phyloP scores from a whole-genome alignment of 2,888 invertebrate genomes.

The Abscondita cerata region DNA sequence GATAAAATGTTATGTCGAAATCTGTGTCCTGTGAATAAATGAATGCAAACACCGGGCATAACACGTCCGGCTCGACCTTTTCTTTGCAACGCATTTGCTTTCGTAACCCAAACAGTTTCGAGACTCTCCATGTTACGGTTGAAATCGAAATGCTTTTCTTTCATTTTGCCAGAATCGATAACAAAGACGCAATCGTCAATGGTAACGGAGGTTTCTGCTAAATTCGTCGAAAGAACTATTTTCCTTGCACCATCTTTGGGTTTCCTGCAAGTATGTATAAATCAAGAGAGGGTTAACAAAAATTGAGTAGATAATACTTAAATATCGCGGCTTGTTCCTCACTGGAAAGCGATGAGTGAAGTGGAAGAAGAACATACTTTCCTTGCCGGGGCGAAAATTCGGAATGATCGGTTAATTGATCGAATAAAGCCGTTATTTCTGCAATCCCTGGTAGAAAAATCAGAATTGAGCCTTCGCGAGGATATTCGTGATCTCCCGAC shows the following conservation, averaged over 20 bases:
- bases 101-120: conserved; percentile 88
- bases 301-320: conserved; percentile 51
- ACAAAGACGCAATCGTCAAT: conserved; percentile 97
- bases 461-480: conserved; percentile 76
- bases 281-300: not conserved
- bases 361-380: conserved; percentile 76
- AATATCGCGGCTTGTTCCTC: conserved; percentile 83
- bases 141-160: conserved; percentile 83
- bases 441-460: conserved; percentile 82
- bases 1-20: conserved; percentile 70
- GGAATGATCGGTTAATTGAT: conserved; percentile 70
- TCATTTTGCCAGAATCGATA: conserved; percentile 91
- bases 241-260: conserved; percentile 77
- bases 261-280: conserved; percentile 58
- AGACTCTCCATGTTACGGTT: conserved; percentile 88
- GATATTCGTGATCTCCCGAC: conserved; percentile 72
- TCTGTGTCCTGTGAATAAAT: conserved; percentile 81
- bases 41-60: conserved; percentile 85
- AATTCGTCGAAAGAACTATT: conserved; percentile 89
- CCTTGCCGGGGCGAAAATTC: conserved; percentile 69
- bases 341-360: conserved; percentile 85
- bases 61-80: conserved; percentile 92
- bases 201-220: conserved; percentile 95
- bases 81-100: conserved; percentile 89
- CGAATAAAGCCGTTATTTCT: conserved; percentile 77